Conservation (phyloP, 2,888 invertebrate species). For the Phaonia tiefii region DNA sequence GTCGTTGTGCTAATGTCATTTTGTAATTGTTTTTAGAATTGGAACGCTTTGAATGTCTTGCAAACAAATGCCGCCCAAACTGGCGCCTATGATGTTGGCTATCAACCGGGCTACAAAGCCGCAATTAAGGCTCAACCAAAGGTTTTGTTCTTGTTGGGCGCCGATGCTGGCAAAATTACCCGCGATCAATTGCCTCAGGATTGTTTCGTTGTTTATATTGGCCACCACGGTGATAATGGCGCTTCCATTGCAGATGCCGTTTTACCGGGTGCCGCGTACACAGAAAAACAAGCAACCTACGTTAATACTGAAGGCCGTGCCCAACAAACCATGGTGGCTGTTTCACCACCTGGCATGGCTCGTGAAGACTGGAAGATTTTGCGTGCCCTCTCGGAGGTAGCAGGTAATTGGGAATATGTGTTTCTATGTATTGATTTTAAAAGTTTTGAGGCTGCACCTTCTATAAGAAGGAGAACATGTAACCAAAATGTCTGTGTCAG, state of each 20-base stretch:
- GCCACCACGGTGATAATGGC: conserved; percentile 97
- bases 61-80: conserved; percentile 96
- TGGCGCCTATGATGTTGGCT: conserved; percentile 97
- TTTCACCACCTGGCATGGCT: conserved; percentile 95
- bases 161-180: conserved; percentile 92
- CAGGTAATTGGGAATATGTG: conserved; percentile 78
- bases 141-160: conserved; percentile 94
- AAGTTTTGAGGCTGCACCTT: no score
- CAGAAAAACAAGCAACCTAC: conserved; percentile 98
- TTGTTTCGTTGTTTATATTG: conserved; percentile 94
- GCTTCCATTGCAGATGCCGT: conserved; percentile 96
- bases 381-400: conserved; percentile 96
- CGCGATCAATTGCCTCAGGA: conserved; percentile 89
- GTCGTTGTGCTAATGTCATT: conserved; percentile 12
- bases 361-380: conserved; percentile 99
- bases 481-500: no score
- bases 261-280: conserved; percentile 98
- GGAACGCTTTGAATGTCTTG: conserved; percentile 95
- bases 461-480: no score
- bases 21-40: conserved; percentile 77
- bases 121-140: conserved; percentile 86
- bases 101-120: conserved; percentile 87
- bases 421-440: no score
- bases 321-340: conserved; percentile 93
- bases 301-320: conserved; percentile 99